Conservation (phyloP, 1,140 invertebrate species). For the Brachionus plicatilis region DNA sequence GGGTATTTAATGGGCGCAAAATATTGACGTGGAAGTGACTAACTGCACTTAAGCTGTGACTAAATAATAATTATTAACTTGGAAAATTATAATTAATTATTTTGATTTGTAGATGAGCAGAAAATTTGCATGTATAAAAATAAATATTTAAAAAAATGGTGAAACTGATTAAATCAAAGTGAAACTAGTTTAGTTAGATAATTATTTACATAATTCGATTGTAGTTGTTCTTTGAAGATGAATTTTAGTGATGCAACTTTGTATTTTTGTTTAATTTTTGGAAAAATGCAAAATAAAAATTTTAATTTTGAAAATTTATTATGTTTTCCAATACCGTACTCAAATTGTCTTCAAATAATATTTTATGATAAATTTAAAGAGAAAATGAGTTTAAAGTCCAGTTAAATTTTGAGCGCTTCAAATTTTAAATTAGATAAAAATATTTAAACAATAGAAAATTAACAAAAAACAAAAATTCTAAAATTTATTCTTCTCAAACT, state of each 20-base stretch:
- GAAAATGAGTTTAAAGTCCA: neutral
- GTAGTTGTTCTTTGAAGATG: neutral
- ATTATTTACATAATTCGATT: neutral
- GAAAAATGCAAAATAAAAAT: neutral
- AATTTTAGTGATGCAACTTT: neutral
- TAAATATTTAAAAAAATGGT: neutral
- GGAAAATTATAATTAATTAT: neutral
- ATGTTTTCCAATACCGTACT: neutral
- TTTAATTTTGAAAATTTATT: neutral
- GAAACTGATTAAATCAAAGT: neutral
- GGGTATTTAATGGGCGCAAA: neutral
- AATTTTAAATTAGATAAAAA: neutral
- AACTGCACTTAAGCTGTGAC: neutral
- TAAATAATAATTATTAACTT: neutral
- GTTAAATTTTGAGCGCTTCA: neutral
- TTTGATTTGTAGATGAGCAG: neutral
- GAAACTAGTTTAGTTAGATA: neutral
- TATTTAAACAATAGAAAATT: neutral
- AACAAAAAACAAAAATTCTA: too few species aligned
- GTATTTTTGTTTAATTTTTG: neutral
- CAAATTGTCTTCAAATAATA: neutral
- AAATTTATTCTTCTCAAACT: too few species aligned
- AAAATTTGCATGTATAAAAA: neutral
- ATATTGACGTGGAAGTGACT: neutral
- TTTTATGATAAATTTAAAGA: neutral